Conservation (phyloP, 2,797 vertebrate genomes). For the Halcyon badia region DNA sequence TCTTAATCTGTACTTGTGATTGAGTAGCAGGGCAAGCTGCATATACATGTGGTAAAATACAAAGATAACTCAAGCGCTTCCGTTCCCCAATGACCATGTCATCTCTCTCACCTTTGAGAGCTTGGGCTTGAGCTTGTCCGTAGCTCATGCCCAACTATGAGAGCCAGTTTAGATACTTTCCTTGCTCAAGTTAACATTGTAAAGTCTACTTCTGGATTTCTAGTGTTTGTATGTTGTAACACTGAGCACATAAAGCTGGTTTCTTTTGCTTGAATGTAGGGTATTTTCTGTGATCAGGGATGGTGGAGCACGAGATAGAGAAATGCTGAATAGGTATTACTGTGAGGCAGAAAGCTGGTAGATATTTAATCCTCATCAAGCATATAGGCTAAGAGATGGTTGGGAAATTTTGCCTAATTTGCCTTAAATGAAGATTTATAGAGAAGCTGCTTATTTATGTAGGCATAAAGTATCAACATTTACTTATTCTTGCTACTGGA, state of each 20-base stretch:
- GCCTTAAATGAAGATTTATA: background rate
- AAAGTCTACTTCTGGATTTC: background rate
- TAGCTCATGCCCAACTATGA: fast-evolving
- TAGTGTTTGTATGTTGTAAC: background rate
- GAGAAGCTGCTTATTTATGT: background rate
- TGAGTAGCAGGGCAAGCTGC: background rate
- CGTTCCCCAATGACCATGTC: background rate
- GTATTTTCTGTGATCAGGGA: background rate
- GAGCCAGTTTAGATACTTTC: background rate
- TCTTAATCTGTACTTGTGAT: background rate
- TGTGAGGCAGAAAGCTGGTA: background rate
- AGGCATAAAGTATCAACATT: background rate
- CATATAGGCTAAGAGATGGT: background rate
- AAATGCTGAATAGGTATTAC: background rate
- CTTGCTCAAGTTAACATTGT: background rate
- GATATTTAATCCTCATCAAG: background rate
- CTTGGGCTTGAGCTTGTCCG: background rate
- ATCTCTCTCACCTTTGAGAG: background rate
- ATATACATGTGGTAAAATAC: background rate
- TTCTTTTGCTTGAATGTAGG: background rate
- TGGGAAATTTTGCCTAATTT: background rate
- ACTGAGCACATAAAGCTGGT: background rate
- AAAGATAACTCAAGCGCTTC: background rate
- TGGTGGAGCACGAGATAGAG: background rate
- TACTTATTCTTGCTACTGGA: background rate